Conservation (phyloP, 2,888 invertebrate species). For the Pedicia rivosa region DNA sequence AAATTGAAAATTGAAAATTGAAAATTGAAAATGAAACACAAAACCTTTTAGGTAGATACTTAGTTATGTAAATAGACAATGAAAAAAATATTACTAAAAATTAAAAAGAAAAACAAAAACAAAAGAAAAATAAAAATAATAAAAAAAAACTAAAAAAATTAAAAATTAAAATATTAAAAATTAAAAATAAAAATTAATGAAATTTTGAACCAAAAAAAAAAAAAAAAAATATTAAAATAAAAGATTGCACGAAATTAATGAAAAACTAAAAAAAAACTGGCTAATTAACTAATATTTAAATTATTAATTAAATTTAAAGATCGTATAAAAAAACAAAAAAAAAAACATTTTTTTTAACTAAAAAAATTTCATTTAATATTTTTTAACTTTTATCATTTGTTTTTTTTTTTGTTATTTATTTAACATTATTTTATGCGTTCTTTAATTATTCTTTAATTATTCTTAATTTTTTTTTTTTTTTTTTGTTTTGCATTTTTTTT, state of each 20-base stretch:
- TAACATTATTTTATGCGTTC: no score
- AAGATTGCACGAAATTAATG: conserved; percentile 1
- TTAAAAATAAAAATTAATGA: conserved; percentile 3
- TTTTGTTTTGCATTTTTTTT: no score
- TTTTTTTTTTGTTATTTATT: conserved; percentile 1
- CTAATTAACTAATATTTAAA: not conserved
- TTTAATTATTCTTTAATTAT: conserved; percentile 4
- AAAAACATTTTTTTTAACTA: no score
- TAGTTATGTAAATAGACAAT: no score
- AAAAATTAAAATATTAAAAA: conserved; percentile 2
- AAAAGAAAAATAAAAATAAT: no score
- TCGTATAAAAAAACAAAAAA: not conserved
- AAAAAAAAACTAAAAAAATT: conserved; percentile 2
- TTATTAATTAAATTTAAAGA: not conserved
- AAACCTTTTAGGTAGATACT: no score
- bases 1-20: no score
- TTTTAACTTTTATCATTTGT: conserved; percentile 2
- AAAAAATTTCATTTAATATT: not conserved
- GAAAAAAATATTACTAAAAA: no score
- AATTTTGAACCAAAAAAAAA: not conserved
- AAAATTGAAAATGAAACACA: no score
- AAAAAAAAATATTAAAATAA: no score
- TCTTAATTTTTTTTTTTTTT: not conserved
- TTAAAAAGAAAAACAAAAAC: no score
- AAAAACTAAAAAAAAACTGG: conserved; percentile 1